Evolutionary conservation across 1,140 invertebrate species (phyloP), one percentile per base, ranked within the genome.

Genomic region (Musca domestica): DNA sequence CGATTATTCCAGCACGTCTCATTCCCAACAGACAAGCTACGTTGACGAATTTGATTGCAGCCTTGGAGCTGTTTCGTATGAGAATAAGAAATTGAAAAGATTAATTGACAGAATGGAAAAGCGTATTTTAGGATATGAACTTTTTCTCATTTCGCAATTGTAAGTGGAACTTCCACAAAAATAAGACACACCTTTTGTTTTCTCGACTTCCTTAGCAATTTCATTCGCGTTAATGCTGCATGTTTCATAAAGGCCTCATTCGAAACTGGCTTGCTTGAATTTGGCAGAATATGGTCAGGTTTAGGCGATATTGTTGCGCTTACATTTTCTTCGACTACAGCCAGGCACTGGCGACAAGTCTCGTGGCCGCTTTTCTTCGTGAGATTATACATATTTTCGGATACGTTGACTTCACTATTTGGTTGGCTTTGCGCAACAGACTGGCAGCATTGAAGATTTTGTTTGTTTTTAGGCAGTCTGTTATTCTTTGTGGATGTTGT

Each of bases 11-110:
- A 82, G 63, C 70, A 67, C 63, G 75, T 71, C 66, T 82, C 80
- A 68, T 78, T 81, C 65, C 80, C 80, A 64, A 81, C 80, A n/a
- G 80, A 82, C 12, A 77, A 73, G 58, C 78, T 81, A 25, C 80
- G 74, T 48, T 80, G 77, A 25, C 80, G 77, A 61, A 77, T 74
- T 71, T 81, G 76, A 41, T 73, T 68, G 70, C 76, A 80, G 68
- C 81, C 79, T 76, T 80, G 76, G 68, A 78, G 77, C 78, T 78
- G 72, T 10, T 30, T 30, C 5, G n/a, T 10, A 9, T 23, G 20
- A 2, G 52, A 52, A 52, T 20, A 34, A 30, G 19, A 49, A 67
- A 30, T 34, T 41, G 6, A 64, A 41, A 68, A 27, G 30, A 63
- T 48, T 6, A 68, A 47, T 34, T 56, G 58, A 67, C 2, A 67